A percentile compares a stretch with the other conserved stretches of the same genome.
Conservation (phyloP, 1,140 invertebrate species). For the Drosophila murphyi region DNA sequence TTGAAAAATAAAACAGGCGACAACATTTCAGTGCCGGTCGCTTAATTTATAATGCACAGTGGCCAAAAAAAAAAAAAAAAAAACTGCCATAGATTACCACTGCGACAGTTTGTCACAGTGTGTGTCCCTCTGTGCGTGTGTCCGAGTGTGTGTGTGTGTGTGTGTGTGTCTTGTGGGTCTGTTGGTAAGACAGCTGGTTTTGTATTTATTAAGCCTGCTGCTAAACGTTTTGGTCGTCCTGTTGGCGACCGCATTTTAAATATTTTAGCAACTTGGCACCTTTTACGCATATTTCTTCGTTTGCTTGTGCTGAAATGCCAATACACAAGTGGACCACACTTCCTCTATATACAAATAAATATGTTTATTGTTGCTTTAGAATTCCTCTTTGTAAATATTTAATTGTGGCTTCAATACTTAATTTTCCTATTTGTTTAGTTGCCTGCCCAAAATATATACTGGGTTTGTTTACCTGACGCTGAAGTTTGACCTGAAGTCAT, state of each 20-base stretch:
- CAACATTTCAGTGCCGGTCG: conserved; percentile 40
- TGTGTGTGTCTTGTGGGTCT: neutral
- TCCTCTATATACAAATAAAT: conserved; percentile 18
- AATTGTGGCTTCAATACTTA: conserved; percentile 52
- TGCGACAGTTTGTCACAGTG: neutral
- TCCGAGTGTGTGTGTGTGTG: conserved; percentile 12
- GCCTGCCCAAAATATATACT: conserved; percentile 6
- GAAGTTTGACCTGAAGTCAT: conserved; percentile 31
- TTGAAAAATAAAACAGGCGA: conserved; percentile 53
- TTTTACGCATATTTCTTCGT: conserved; percentile 21
- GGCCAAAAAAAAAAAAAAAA: conserved; percentile 26
- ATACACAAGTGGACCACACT: neutral
- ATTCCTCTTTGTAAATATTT: conserved; percentile 69
- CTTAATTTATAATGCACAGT: conserved; percentile 62
- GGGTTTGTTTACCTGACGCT: conserved; percentile 3
- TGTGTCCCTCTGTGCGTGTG: neutral
- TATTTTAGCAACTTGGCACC: conserved; percentile 74
- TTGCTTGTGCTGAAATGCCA: neutral
- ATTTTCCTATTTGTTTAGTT: conserved; percentile 26
- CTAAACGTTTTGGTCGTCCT: conserved; percentile 43
- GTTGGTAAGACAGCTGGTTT: conserved; percentile 5
- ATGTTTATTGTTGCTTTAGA: conserved; percentile 59
- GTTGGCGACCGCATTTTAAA: conserved; percentile 50
- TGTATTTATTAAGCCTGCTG: conserved; percentile 42
- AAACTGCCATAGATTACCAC: conserved; percentile 35